Base-by-base conservation (phyloP, 2,888 invertebrate species). In the Empis livida region DNA sequence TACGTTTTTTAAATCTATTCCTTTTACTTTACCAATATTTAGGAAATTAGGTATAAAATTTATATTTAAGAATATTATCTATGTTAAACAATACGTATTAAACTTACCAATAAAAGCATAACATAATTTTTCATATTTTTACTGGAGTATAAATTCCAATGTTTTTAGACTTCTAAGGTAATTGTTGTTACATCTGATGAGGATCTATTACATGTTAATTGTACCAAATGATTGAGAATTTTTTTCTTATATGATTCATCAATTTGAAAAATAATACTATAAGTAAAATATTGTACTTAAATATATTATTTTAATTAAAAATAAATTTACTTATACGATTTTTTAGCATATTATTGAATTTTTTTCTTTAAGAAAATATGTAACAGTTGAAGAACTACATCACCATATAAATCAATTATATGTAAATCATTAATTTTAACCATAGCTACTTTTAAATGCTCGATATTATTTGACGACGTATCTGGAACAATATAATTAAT, bases 381-480 rank as follows among this genome's bases (percentile, higher is more conserved):
- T 5, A 76, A 68, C 11, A 82, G 71, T 52, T 73, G 71, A 51
- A 80, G 69, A 11, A 82, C 65, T 40, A 73, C 67, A 54, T 67
- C 68, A 20, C 79, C 70, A 57, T 77, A 71, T 50, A 76, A 72
- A 51, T 73, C 76, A 40, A 81, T 57, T 51, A 78, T 70, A 9
- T 72, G 70, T 41, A 70, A 65, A 60, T 72, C 80, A 54, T 74
- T 76, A 5, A 72, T 66, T 63, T 78, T 77, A 1, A 85, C 56
- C 51, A 81, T 65, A 32, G 72, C 70, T 46, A 74, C 67, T 56
- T 74, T 78, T 38, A 84, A 71, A 53, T 77, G 70, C 38, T 78
- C 77, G 2, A 68, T 57, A 64, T 80, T 79, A 84, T 73, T 53
- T 78, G 76, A 53, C 79, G 59, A 0, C 67, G 63, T 17, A 68